Evolutionary conservation across 1,140 invertebrate genomes (phyloP).

Genomic region (Pseudoatta argentina): DNA sequence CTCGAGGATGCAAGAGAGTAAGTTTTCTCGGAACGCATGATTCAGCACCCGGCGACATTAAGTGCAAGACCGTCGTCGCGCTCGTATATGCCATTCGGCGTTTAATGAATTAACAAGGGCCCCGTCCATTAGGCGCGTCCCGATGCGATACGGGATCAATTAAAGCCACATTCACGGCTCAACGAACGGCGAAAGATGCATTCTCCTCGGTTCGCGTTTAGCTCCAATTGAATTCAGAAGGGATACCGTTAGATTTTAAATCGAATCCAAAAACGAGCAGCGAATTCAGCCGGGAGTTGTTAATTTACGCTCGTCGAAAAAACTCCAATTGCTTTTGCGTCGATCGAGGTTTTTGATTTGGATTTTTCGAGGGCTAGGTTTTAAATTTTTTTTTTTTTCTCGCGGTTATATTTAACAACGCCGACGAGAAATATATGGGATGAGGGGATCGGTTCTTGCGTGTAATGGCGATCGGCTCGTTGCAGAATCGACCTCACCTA

Average conservation of each 20-base stretch:
- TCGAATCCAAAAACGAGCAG: background rate
- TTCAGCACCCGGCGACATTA: conserved; percentile 45
- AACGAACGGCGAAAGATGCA: conserved; percentile 50
- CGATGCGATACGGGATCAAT: conserved; percentile 34
- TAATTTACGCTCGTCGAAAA: background rate
- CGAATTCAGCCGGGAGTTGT: background rate
- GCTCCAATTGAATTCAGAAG: conserved; percentile 41
- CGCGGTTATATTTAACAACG: background rate
- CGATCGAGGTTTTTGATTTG: background rate
- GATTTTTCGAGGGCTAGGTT: background rate
- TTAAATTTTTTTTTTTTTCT: background rate
- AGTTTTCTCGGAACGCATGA: conserved; percentile 57
- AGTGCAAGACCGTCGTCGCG: background rate
- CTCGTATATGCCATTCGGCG: conserved; percentile 37
- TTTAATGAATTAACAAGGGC: conserved; percentile 65
- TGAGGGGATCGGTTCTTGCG: conserved; percentile 34
- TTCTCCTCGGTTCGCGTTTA: conserved; percentile 43
- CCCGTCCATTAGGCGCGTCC: conserved; percentile 56
- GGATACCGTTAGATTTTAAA: conserved; percentile 25
- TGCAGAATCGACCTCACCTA: conserved; percentile 61
- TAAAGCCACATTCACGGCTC: conserved; percentile 45
- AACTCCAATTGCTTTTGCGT: background rate
- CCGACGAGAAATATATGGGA: background rate
- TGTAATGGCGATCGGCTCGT: conserved; percentile 31
- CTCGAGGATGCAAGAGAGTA: conserved; percentile 46